Percentiles rank a stretch among this genome's conserved stretches.
phyloP scores from a whole-genome alignment of 2,797 vertebrate species.

The Bradypodion pumilum region DNA sequence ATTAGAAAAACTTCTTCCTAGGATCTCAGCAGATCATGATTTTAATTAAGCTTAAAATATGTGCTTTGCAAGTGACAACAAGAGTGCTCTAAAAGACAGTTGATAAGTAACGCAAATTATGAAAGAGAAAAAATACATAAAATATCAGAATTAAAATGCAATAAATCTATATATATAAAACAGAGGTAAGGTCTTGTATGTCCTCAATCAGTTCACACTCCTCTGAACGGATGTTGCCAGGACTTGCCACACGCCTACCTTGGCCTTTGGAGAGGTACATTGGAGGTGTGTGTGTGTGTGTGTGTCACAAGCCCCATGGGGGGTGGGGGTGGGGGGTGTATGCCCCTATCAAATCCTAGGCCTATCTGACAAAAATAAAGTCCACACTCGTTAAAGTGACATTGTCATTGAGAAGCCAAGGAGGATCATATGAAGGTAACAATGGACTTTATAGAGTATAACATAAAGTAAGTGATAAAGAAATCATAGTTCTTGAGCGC shows the following conservation, averaged over 20 bases:
- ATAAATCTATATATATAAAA: conserved; percentile 45
- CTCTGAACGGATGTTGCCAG: too few species aligned
- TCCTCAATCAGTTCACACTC: too few species aligned
- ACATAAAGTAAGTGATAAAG: conserved; percentile 31
- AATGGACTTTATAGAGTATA: not conserved
- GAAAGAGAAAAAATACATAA: conserved; percentile 49
- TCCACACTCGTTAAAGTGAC: not conserved
- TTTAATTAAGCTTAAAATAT: conserved; percentile 53
- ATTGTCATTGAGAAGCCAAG: not conserved
- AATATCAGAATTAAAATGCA: conserved; percentile 36
- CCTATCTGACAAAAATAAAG: not conserved
- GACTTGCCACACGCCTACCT: too few species aligned
- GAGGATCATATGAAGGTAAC: not conserved
- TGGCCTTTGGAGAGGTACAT: too few species aligned
- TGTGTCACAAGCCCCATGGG: too few species aligned
- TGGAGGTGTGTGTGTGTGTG: too few species aligned
- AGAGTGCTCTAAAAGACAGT: conserved; percentile 37
- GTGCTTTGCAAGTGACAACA: conserved; percentile 52
- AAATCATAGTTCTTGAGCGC: conserved; percentile 52
- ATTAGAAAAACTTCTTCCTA: conserved; percentile 38
- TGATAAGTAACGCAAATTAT: conserved; percentile 30
- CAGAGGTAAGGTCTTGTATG: too few species aligned
- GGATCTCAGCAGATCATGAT: not conserved
- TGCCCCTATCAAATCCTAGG: not conserved
- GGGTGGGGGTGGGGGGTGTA: too few species aligned